Conservation (phyloP, 2,888 invertebrate genomes). For the Hecatera dysodea region DNA sequence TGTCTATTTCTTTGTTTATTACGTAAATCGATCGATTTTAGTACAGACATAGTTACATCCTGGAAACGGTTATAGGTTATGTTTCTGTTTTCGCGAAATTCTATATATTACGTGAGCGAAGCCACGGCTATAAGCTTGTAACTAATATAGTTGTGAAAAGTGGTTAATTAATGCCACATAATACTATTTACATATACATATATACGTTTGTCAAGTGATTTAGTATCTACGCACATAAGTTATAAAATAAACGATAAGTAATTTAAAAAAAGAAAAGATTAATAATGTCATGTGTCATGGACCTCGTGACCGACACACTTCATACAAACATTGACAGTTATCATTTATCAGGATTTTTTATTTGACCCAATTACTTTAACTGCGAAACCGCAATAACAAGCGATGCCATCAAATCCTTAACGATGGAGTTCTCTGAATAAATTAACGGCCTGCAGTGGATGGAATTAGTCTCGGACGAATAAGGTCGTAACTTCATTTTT, state of each 20-base stretch:
- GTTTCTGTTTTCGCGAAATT: too few relatives aligned
- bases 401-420: slow-evolving; percentile 49
- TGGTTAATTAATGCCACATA: neutral
- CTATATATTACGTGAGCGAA: too few relatives aligned
- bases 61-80: too few relatives aligned
- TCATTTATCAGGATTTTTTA: slow-evolving; percentile 48
- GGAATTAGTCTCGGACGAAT: slow-evolving; percentile 20
- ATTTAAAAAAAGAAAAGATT: too few relatives aligned
- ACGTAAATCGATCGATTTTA: too few relatives aligned
- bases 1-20: too few relatives aligned
- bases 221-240: neutral
- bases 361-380: slow-evolving; percentile 61
- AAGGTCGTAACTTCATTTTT: slow-evolving; percentile 28
- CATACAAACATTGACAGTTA: slow-evolving; percentile 46
- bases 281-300: slow-evolving; percentile 24
- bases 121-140: too few relatives aligned
- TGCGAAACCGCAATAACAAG: slow-evolving; percentile 43
- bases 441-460: slow-evolving; percentile 50
- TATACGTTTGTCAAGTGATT: neutral
- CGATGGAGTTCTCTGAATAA: slow-evolving; percentile 55
- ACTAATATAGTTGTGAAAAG: neutral
- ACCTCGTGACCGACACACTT: slow-evolving; percentile 37
- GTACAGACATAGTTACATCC: too few relatives aligned
- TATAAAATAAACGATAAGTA: slow-evolving; percentile 15
- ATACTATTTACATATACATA: too few relatives aligned